Percentiles rank a stretch among this genome's conserved stretches.
These are phyloP conservation scores for Peucedramus taeniatus DNA, from an alignment of 2,113 vertebrate species.

Conservation along the genomic window DNA sequence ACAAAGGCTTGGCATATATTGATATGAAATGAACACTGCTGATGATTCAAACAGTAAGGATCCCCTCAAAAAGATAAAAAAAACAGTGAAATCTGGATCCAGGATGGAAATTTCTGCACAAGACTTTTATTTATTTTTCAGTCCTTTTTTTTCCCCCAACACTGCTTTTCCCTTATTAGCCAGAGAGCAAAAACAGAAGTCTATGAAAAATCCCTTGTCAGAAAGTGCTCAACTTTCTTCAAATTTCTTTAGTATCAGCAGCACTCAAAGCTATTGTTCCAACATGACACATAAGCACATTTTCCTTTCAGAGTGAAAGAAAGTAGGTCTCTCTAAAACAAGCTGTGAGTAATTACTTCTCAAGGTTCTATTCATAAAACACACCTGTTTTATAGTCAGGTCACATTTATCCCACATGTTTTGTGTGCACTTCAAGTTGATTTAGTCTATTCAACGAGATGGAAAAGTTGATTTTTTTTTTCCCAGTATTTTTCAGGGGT, in stretches of 20 bases:
- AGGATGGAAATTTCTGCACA: background rate
- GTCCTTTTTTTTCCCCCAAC: fast-evolving
- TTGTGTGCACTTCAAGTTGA: background rate
- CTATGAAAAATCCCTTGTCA: background rate
- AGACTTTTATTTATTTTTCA: background rate
- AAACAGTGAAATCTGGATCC: background rate
- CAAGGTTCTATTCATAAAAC: slow-evolving; percentile 27
- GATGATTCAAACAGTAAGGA: background rate
- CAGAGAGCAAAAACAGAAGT: background rate
- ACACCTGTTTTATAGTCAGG: slow-evolving; percentile 12
- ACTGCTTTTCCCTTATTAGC: background rate
- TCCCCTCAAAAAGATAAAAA: background rate
- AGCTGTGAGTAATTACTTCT: slow-evolving; percentile 41
- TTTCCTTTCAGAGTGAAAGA: background rate
- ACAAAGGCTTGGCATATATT: background rate
- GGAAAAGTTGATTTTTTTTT: background rate
- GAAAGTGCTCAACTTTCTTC: background rate
- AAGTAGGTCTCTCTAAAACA: slow-evolving; percentile 26
- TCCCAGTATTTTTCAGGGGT: background rate
- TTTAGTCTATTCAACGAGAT: background rate
- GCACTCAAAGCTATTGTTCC: background rate
- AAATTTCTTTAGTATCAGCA: background rate
- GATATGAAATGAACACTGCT: background rate
- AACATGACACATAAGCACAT: background rate
- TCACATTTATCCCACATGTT: background rate